A percentile compares a stretch with the other conserved stretches of the same genome.
Conservation (phyloP, 2,797 vertebrate species). For the Lepilemur ruficaudatus region DNA sequence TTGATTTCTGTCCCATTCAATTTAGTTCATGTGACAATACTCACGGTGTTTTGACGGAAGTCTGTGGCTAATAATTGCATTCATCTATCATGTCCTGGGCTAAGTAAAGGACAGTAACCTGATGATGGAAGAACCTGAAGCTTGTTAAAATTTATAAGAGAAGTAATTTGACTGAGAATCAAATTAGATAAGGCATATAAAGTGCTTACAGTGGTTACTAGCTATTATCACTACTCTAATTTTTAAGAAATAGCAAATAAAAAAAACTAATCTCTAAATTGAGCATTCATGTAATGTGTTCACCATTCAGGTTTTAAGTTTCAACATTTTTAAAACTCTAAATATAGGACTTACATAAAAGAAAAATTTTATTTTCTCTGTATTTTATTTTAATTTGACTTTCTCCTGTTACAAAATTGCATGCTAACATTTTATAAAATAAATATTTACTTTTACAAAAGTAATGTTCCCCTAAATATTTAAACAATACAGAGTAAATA, state of each 20-base stretch:
- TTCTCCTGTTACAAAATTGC: not conserved
- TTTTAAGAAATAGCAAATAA: not conserved
- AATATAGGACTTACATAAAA: not conserved
- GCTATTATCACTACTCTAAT: not conserved
- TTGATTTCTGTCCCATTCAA: conserved; percentile 80
- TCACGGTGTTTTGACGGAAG: conserved; percentile 65
- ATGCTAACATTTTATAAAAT: not conserved
- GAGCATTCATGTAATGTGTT: not conserved
- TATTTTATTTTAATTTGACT: not conserved
- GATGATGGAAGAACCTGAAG: conserved; percentile 54
- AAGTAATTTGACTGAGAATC: conserved; percentile 54
- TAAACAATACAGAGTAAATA: not conserved
- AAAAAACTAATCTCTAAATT: not conserved
- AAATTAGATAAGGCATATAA: conserved; percentile 68
- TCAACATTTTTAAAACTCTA: not conserved
- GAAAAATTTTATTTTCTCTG: too few species aligned
- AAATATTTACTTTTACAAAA: not conserved
- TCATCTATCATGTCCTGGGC: conserved; percentile 72
- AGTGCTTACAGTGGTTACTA: not conserved
- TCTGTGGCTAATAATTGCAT: conserved; percentile 80
- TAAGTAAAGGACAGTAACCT: conserved; percentile 54
- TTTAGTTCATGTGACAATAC: conserved; percentile 76
- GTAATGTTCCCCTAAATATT: not conserved
- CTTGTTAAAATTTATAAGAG: conserved; percentile 67
- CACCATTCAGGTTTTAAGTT: not conserved